Percentiles rank a stretch among this genome's conserved stretches.
Evolutionary conservation across 2,113 vertebrate species (phyloP).

Genomic region (Vulpes lagopus): DNA sequence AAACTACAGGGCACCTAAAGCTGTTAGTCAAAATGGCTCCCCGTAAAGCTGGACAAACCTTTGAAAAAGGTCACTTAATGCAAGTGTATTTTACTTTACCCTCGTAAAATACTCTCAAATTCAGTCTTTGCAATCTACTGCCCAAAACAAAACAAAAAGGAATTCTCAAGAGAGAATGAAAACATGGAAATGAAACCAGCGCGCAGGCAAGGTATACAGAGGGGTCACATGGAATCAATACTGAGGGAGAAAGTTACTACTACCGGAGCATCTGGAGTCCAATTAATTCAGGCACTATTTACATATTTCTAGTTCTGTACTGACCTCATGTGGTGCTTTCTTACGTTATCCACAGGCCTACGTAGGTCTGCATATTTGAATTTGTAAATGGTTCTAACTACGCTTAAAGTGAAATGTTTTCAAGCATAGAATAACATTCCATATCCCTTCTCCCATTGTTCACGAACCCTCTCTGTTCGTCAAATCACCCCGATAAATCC

Average conservation of each 20-base stretch:
- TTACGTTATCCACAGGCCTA: conserved; percentile 19
- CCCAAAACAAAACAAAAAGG: background rate
- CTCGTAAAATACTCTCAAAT: conserved; percentile 62
- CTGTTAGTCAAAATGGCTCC: conserved; percentile 40
- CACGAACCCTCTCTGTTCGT: conserved; percentile 36
- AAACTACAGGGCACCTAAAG: conserved; percentile 20
- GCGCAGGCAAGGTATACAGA: conserved; percentile 32
- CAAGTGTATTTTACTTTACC: background rate
- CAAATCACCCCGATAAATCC: conserved; percentile 57
- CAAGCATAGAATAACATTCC: conserved; percentile 42
- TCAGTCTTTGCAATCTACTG: conserved; percentile 51
- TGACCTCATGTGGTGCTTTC: conserved; percentile 59
- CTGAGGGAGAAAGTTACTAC: conserved; percentile 72
- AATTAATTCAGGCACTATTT: conserved; percentile 66
- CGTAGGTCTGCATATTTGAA: background rate
- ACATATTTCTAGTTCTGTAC: conserved; percentile 59
- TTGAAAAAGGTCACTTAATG: conserved; percentile 34
- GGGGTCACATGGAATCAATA: conserved; percentile 55
- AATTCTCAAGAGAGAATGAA: conserved; percentile 38
- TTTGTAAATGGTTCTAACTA: conserved; percentile 26
- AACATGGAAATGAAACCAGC: conserved; percentile 62
- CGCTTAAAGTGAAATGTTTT: conserved; percentile 32
- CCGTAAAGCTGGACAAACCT: conserved; percentile 45
- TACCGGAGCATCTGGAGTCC: conserved; percentile 53
- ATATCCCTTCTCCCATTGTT: conserved; percentile 74